These are phyloP conservation scores for Teleopsis dalmanni DNA, from an alignment of 1,140 invertebrate species.

Conservation along the genomic window DNA sequence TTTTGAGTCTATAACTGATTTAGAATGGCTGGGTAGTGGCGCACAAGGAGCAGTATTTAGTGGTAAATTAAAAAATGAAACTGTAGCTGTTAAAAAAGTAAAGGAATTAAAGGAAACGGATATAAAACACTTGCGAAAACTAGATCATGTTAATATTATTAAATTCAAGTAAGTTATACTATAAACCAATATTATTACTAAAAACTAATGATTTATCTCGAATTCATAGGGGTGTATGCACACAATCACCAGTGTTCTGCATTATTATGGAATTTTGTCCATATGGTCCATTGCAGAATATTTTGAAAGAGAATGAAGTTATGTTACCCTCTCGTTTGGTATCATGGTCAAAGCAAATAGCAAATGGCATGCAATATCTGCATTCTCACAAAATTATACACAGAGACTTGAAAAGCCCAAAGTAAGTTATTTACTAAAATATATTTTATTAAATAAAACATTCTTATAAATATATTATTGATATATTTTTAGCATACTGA, in stretches of 20 bases:
- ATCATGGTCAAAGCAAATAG: conserved; percentile 93
- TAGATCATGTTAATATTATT: conserved; percentile 96
- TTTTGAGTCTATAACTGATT: conserved; percentile 84
- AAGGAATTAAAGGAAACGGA: conserved; percentile 89
- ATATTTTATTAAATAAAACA: not conserved
- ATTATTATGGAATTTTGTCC: conserved; percentile 98
- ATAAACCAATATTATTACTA: not conserved
- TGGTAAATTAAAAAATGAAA: conserved; percentile 72
- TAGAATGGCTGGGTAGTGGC: conserved; percentile 90
- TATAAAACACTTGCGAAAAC: conserved; percentile 85
- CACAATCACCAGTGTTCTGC: conserved; percentile 86
- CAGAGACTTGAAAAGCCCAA: conserved; percentile 90
- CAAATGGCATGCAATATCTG: conserved; percentile 91
- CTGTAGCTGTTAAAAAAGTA: conserved; percentile 95
- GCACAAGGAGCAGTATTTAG: conserved; percentile 95
- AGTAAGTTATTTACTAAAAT: conserved; percentile 70
- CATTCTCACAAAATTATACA: conserved; percentile 97
- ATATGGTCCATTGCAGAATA: conserved; percentile 87
- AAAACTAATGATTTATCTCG: not conserved
- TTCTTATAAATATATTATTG: not conserved
- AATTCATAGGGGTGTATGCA: conserved; percentile 74
- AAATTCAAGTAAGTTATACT: conserved; percentile 68
- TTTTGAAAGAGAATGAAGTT: conserved; percentile 69
- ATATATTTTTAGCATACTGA: conserved; percentile 65
- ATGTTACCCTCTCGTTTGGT: conserved; percentile 79